Conservation (phyloP, 2,888 invertebrate species). For the Meganola albula region DNA sequence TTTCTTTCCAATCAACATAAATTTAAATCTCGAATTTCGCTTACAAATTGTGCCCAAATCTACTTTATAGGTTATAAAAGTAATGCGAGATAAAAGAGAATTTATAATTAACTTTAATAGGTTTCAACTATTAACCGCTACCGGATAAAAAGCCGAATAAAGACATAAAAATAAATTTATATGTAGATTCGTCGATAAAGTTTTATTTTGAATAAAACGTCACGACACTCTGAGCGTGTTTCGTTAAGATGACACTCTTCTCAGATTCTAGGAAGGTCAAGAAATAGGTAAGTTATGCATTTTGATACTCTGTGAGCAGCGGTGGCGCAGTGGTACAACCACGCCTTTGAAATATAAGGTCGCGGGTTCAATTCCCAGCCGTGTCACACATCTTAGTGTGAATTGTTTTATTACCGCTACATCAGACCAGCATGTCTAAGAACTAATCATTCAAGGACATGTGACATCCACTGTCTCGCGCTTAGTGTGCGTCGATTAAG, state of each 20-base stretch:
- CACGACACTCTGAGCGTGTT: slow-evolving; percentile 38
- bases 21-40: slow-evolving; percentile 50
- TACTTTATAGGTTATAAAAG: slow-evolving; percentile 67
- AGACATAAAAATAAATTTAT: slow-evolving; percentile 76
- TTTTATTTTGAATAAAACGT: slow-evolving; percentile 61
- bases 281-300: no score
- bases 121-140: slow-evolving; percentile 73
- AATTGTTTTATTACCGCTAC: no score
- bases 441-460: no score
- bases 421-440: no score
- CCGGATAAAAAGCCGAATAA: slow-evolving; percentile 71
- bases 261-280: no score
- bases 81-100: slow-evolving; percentile 67
- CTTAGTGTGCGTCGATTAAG: no score
- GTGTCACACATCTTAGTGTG: no score
- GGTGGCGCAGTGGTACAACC: no score
- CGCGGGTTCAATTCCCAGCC: no score
- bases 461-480: no score
- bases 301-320: no score
- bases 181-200: slow-evolving; percentile 64
- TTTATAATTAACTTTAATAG: slow-evolving; percentile 74
- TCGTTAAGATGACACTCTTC: slow-evolving; percentile 42
- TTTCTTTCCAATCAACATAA: slow-evolving; percentile 41
- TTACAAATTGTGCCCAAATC: slow-evolving; percentile 67
- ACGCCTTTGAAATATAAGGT: no score